Conservation (phyloP, 2,113 vertebrate species). For the Acrocephalus arundinaceus region DNA sequence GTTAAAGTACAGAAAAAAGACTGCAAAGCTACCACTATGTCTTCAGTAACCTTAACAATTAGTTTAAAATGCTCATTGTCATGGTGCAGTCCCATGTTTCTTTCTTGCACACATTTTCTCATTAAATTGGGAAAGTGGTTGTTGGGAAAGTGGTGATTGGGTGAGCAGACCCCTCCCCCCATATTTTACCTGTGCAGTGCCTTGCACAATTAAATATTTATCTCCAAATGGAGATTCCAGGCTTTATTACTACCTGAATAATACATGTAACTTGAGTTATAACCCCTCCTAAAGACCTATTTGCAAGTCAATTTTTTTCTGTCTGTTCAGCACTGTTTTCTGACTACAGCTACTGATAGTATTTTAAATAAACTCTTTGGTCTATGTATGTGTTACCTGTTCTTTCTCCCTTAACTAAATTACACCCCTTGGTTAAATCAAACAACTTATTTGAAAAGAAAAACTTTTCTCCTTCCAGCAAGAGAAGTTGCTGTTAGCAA, state of each 20-base stretch:
- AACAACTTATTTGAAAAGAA: not conserved
- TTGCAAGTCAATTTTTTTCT: not conserved
- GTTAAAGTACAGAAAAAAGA: not conserved
- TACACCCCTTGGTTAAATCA: not conserved
- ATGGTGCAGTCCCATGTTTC: not conserved
- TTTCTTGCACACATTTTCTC: not conserved
- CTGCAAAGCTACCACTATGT: not conserved
- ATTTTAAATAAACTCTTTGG: not conserved
- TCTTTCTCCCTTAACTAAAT: not conserved
- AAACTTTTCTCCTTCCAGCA: not conserved
- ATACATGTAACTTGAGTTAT: conserved; percentile 15
- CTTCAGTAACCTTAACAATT: not conserved
- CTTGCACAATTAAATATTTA: conserved; percentile 51
- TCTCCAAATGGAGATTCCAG: conserved; percentile 21
- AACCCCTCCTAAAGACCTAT: not conserved
- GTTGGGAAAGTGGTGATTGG: not conserved
- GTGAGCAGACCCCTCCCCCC: not conserved
- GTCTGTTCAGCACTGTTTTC: not conserved
- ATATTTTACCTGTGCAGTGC: not conserved
- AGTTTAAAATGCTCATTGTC: not conserved
- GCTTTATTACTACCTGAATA: conserved; percentile 35
- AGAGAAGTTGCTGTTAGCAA: not conserved
- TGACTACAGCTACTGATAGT: not conserved
- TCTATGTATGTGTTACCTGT: not conserved
- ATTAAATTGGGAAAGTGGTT: not conserved